Conservation (phyloP, 2,797 vertebrate genomes). For the Heterohyrax brucei region DNA sequence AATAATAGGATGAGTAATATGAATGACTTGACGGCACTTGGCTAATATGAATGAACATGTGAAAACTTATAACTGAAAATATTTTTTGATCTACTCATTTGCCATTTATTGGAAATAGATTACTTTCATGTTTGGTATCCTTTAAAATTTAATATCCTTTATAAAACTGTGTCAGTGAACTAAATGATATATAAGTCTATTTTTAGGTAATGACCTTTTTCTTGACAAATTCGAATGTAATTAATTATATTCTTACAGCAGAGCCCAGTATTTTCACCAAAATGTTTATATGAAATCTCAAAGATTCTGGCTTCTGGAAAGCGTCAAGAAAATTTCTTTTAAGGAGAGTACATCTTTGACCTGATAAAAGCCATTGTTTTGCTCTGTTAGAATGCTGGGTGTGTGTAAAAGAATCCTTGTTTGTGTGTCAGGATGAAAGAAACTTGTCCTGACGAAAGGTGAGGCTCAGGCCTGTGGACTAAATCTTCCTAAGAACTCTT, state of each 20-base stretch:
- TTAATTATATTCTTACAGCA: constrained; percentile 46
- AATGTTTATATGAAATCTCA: constrained; percentile 37
- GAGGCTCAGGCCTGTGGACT: constrained; percentile 66
- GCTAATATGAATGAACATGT: background rate
- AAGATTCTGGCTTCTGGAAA: constrained; percentile 44
- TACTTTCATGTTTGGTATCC: background rate
- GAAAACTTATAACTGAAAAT: constrained; percentile 43
- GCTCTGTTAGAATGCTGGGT: constrained; percentile 45
- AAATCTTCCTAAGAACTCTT: constrained; percentile 80
- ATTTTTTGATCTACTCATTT: background rate
- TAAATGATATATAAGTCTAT: background rate
- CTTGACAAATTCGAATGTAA: constrained; percentile 47
- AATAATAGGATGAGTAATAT: too few species aligned
- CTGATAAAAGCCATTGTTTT: constrained; percentile 44
- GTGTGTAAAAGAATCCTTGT: constrained; percentile 74
- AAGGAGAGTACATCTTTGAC: constrained; percentile 63
- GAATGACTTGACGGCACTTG: too few species aligned
- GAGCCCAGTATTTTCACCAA: background rate
- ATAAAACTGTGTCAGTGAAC: constrained; percentile 28
- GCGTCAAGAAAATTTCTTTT: constrained; percentile 73
- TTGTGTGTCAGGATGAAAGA: constrained; percentile 79
- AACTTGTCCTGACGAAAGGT: constrained; percentile 73
- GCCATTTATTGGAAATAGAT: background rate
- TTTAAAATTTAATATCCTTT: constrained; percentile 39
- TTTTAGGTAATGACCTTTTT: constrained; percentile 48